A percentile compares a stretch with the other conserved stretches of the same genome.
These are phyloP conservation scores for Melanotaenia parkinsoni DNA, from an alignment of 2,797 vertebrate species.

Conservation along the genomic window DNA sequence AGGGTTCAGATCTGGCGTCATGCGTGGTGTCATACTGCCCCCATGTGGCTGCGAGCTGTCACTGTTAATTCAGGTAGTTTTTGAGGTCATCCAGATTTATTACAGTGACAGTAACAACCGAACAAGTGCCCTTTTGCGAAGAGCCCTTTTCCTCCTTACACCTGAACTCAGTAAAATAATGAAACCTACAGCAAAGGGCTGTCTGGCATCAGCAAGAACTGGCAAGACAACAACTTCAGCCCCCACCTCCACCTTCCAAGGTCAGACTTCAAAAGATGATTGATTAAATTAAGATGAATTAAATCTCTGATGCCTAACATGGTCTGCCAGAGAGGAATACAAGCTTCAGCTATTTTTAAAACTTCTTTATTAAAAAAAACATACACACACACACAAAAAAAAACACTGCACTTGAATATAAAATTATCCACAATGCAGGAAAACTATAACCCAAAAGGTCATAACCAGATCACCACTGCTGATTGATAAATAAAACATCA, in stretches of 20 bases:
- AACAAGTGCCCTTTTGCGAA: conserved; percentile 75
- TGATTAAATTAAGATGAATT: conserved; percentile 65
- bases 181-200: conserved; percentile 67
- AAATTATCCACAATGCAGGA: conserved; percentile 32
- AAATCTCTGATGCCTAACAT: conserved; percentile 45
- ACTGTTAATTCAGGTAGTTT: conserved; percentile 27
- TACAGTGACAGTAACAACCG: conserved; percentile 74
- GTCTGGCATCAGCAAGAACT: conserved; percentile 71
- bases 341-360: conserved; percentile 33
- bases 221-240: conserved; percentile 38
- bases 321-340: conserved; percentile 34
- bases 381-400: background rate
- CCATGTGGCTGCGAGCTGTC: conserved; percentile 57
- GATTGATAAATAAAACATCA: conserved; percentile 72
- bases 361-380: conserved; percentile 70
- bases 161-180: conserved; percentile 69
- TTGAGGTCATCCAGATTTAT: conserved; percentile 85
- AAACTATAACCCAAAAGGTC: conserved; percentile 46
- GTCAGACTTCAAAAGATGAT: conserved; percentile 68
- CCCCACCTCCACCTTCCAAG: conserved; percentile 38
- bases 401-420: conserved; percentile 49
- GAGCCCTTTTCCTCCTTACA: conserved; percentile 65
- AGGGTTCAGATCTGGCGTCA: conserved; percentile 28
- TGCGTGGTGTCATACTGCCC: conserved; percentile 79
- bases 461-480: conserved; percentile 46